A percentile compares a stretch with the other conserved stretches of the same genome.
Conservation (phyloP, 2,113 vertebrate genomes). For the Leptobrachium leishanense region DNA sequence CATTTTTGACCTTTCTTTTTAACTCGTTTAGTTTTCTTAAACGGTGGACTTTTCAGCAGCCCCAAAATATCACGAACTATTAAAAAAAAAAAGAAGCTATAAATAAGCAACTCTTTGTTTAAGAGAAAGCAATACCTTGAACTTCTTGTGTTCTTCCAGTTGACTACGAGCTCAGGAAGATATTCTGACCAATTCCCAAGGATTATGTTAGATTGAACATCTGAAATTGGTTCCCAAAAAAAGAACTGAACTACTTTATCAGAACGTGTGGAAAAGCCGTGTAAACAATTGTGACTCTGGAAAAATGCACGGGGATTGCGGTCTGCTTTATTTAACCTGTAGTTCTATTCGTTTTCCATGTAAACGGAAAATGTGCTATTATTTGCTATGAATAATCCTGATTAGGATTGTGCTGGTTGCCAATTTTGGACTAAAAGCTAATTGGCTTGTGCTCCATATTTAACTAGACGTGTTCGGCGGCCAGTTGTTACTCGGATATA, state of each 20-base stretch:
- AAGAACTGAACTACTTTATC: background rate
- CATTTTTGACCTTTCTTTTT: too few species aligned
- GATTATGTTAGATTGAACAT: constrained; percentile 33
- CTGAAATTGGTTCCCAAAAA: constrained; percentile 18
- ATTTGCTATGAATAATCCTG: constrained; percentile 13
- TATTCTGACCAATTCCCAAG: constrained; percentile 24
- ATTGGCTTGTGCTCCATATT: background rate
- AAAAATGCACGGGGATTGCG: background rate
- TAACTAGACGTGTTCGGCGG: background rate
- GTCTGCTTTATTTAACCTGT: constrained; percentile 32
- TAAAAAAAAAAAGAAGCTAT: too few species aligned
- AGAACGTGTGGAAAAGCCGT: background rate
- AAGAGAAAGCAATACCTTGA: constrained; percentile 9
- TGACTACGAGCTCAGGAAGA: constrained; percentile 21
- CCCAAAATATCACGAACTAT: too few species aligned
- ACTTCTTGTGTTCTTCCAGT: constrained; percentile 12
- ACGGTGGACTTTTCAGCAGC: too few species aligned
- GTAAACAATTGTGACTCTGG: constrained; percentile 7
- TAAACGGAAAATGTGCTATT: constrained; percentile 17
- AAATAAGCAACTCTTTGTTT: too few species aligned
- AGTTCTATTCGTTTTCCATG: constrained; percentile 4
- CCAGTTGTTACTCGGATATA: background rate
- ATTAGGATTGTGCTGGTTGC: background rate
- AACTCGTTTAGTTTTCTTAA: too few species aligned
- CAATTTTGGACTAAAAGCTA: constrained; percentile 7